Conservation (phyloP, 2,113 vertebrate species). For the Larimichthys crocea region DNA sequence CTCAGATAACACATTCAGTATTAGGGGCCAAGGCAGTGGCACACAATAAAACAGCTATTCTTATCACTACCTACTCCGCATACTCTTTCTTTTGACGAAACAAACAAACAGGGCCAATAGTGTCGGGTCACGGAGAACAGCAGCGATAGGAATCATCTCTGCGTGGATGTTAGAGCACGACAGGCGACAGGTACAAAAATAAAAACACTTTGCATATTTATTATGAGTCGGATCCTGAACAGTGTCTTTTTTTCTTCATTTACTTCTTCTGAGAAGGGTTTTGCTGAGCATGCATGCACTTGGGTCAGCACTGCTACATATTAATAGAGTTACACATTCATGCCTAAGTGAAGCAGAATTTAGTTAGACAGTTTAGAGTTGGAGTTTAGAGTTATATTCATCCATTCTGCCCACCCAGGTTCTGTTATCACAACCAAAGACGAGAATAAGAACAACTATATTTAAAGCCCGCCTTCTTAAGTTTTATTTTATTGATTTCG, state of each 20-base stretch:
- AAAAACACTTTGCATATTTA: slow-evolving; percentile 23
- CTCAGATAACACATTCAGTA: slow-evolving; percentile 81
- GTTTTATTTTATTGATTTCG: slow-evolving; percentile 29
- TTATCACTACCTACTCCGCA: slow-evolving; percentile 72
- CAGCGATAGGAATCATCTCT: slow-evolving; percentile 30
- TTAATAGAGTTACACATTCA: slow-evolving; percentile 3
- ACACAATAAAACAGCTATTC: slow-evolving; percentile 83
- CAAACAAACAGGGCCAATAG: slow-evolving; percentile 43
- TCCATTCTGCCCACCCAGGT: slow-evolving; percentile 5
- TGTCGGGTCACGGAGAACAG: slow-evolving; percentile 31
- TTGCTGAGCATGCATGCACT: slow-evolving; percentile 21
- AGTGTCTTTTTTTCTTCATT: background rate
- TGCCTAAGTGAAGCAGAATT: slow-evolving; percentile 2
- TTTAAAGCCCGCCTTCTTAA: slow-evolving; percentile 15
- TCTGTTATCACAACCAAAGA: slow-evolving; percentile 14
- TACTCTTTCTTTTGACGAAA: slow-evolving; percentile 47
- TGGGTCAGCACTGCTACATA: slow-evolving; percentile 23
- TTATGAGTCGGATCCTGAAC: slow-evolving; percentile 18
- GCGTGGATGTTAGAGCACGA: slow-evolving; percentile 14
- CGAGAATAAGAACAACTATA: background rate
- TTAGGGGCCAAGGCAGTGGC: slow-evolving; percentile 77
- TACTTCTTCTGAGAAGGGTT: slow-evolving; percentile 19
- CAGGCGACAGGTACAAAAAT: background rate
- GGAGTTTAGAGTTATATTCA: slow-evolving; percentile 25
- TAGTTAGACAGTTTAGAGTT: slow-evolving; percentile 38